Conservation (phyloP, 2,113 vertebrate species). For the Callipepla squamata region DNA sequence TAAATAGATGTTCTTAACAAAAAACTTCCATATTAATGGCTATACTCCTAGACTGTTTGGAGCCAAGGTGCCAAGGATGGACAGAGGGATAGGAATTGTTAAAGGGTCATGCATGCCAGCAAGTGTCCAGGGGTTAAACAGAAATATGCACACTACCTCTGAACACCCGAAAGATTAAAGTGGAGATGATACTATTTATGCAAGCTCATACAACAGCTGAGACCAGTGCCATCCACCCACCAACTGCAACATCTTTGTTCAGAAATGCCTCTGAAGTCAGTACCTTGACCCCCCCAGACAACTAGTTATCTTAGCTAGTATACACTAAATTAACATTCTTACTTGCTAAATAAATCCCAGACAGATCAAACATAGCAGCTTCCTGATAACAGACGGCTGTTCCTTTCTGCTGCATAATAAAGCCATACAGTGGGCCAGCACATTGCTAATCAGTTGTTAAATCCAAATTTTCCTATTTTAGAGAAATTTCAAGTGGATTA, state of each 20-base stretch:
- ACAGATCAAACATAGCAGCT: neutral
- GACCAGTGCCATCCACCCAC: conserved; percentile 77
- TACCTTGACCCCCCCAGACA: conserved; percentile 83
- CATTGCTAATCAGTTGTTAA: neutral
- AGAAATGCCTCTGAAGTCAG: conserved; percentile 85
- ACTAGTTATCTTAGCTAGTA: conserved; percentile 78
- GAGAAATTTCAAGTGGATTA: neutral
- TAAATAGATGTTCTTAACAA: neutral
- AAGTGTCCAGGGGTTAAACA: conserved; percentile 78
- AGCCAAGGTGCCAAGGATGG: conserved; percentile 77
- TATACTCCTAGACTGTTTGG: conserved; percentile 69
- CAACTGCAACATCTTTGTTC: conserved; percentile 85
- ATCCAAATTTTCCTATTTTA: neutral
- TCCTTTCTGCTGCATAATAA: neutral
- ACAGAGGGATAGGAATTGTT: conserved; percentile 74
- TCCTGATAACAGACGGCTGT: neutral
- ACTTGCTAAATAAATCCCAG: conserved; percentile 59
- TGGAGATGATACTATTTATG: conserved; percentile 86
- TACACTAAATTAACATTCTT: conserved; percentile 74
- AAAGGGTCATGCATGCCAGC: conserved; percentile 76
- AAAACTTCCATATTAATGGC: conserved; percentile 48
- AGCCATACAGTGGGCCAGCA: neutral
- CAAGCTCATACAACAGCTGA: conserved; percentile 85
- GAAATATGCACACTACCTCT: conserved; percentile 85
- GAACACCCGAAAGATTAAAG: conserved; percentile 86